These are phyloP conservation scores for Hirtodrosophila confusa DNA, from an alignment of 2,888 invertebrate species.

Conservation along the genomic window DNA sequence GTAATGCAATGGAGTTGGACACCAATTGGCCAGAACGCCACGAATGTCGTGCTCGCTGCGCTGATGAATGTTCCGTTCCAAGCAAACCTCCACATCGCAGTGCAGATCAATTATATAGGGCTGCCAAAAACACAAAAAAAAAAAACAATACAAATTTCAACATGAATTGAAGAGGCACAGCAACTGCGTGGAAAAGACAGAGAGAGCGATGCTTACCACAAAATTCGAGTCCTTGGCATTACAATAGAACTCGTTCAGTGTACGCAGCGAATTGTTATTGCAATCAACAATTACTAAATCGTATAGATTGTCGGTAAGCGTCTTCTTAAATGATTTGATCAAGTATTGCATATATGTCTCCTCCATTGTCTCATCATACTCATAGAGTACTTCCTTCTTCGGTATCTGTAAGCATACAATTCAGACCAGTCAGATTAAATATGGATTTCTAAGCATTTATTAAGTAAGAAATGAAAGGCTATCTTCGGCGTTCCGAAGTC, in stretches of 20 bases:
- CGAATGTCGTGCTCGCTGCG: slow-evolving; percentile 91
- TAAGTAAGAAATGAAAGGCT: too few species aligned
- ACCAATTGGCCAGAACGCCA: slow-evolving; percentile 89
- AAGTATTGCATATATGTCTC: slow-evolving; percentile 92
- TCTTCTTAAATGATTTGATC: slow-evolving; percentile 95
- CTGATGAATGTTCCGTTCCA: slow-evolving; percentile 93
- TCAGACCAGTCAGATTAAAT: neutral
- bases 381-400: slow-evolving; percentile 86
- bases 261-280: slow-evolving; percentile 91
- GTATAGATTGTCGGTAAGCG: slow-evolving; percentile 94
- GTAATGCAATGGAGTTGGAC: slow-evolving; percentile 91
- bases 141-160: slow-evolving; percentile 2
- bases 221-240: slow-evolving; percentile 87
- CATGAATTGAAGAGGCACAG: slow-evolving; percentile 5
- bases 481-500: too few species aligned
- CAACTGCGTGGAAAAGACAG: neutral
- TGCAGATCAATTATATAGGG: slow-evolving; percentile 96
- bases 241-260: slow-evolving; percentile 95
- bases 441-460: too few species aligned
- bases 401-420: slow-evolving; percentile 80
- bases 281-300: slow-evolving; percentile 97
- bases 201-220: slow-evolving; percentile 73
- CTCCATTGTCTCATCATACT: slow-evolving; percentile 94
- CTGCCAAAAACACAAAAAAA: slow-evolving; percentile 84
- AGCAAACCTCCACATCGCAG: slow-evolving; percentile 90